A percentile compares a stretch with the other conserved stretches of the same genome.
Evolutionary conservation across 23 tunicate genomes (phyloP).

Genomic region (Trididemnum clinides): DNA sequence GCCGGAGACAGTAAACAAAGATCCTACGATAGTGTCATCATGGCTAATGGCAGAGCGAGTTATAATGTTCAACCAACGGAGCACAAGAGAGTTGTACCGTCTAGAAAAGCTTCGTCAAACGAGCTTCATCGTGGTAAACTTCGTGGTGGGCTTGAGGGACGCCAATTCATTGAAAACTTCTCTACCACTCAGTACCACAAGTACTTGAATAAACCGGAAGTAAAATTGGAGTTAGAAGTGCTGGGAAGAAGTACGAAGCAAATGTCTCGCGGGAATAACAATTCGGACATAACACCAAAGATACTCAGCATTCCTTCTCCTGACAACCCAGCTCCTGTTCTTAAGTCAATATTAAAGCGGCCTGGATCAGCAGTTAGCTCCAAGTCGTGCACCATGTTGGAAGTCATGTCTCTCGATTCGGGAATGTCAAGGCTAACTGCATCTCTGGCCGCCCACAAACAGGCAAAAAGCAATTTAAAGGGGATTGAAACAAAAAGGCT

Average conservation of each 20-base stretch:
- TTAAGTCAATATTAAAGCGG: constrained; percentile 57
- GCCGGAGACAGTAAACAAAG: neutral
- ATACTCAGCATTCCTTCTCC: neutral
- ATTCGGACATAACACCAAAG: neutral
- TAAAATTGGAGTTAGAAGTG: neutral
- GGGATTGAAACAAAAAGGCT: neutral
- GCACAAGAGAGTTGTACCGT: neutral
- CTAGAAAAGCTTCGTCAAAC: neutral
- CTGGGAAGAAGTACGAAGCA: neutral
- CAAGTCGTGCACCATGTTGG: constrained; percentile 36
- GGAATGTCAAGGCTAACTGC: constrained; percentile 62
- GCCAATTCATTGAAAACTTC: neutral
- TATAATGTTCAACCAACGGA: neutral
- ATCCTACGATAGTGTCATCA: neutral
- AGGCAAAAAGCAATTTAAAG: neutral
- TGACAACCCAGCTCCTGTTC: neutral
- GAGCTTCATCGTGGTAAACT: neutral
- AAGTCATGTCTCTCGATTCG: constrained; percentile 67
- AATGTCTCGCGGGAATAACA: neutral
- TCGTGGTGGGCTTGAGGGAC: neutral
- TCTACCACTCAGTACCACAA: neutral
- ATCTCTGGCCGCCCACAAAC: constrained; percentile 20
- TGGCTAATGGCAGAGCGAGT: neutral
- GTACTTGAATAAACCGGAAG: neutral
- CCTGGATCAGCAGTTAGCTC: constrained; percentile 60